Evolutionary conservation across 2,113 vertebrate species (phyloP), one percentile per base, ranked within the genome.

Genomic region (Passerina amoena): DNA sequence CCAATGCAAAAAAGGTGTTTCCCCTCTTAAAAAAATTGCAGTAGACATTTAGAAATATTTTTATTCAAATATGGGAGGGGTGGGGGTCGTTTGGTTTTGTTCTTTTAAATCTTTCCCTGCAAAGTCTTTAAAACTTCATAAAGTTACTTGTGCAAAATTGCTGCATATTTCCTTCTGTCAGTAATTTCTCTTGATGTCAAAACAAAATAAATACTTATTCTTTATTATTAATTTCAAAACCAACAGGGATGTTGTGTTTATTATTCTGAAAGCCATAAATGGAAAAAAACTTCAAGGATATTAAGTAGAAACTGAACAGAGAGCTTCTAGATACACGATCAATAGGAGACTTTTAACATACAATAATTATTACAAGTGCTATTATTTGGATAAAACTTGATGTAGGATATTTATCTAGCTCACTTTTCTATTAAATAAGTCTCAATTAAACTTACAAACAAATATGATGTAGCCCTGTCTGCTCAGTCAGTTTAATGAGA

Each of bases 171-270:
- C 59, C 76, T 95, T 56, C 37, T 96, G 75, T 60, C 81, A 64
- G 30, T 88, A 54, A 89, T 95, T 86, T 94, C 68, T 96, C 91
- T 92, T 7, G 2, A 65, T 89, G 8, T 76, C 77, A 95, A 93
- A 96, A 70, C 21, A 88, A 91, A 96, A 94, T 59, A 30, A 70
- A 3, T 57, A 81, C 90, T 93, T 83, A 65, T 94, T 95, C 90
- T 70, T 86, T 40, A 92, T 80, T 69, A 69, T 16, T 92, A 83
- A 75, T 96, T 96, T 80, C 3, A 94, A 88, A 95, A 90, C 6
- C 23, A n/a, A 78, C 28, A 60, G 37, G 27, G 54, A 71, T 83
- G 38, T 80, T 9, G 3, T 73, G 23, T 61, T 94, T 87, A 60
- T 91, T 92, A 82, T 88, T 92, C 59, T 86, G 47, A 84, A 87